A percentile compares a stretch with the other conserved stretches of the same genome.
These are phyloP conservation scores for Drosophila quadrilineata DNA, from an alignment of 1,140 invertebrate genomes.

Conservation along the genomic window DNA sequence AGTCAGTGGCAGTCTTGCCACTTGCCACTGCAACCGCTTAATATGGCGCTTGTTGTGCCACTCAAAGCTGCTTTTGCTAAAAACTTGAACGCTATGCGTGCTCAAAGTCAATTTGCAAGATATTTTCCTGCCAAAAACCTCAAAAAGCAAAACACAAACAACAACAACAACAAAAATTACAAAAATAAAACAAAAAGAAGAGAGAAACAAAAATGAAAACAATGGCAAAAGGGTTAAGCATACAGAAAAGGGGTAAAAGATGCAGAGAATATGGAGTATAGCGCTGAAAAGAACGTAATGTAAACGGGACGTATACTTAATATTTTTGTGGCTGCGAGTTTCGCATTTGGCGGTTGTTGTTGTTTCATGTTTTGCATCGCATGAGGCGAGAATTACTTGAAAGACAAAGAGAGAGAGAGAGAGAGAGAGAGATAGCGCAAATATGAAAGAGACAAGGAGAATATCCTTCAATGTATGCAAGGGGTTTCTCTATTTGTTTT, in stretches of 20 bases:
- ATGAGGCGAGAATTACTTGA: neutral
- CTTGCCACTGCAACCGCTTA: slow-evolving; percentile 6
- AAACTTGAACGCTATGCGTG: slow-evolving; percentile 59
- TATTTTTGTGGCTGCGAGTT: slow-evolving; percentile 28
- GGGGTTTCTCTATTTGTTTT: slow-evolving; percentile 41
- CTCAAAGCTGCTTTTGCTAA: neutral
- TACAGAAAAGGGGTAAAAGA: no score
- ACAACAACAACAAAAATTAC: no score
- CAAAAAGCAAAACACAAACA: slow-evolving; percentile 31
- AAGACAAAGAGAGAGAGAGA: neutral
- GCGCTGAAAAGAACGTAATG: slow-evolving; percentile 17
- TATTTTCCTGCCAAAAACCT: slow-evolving; percentile 48
- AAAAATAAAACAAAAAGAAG: no score
- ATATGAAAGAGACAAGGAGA: neutral
- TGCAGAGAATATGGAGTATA: no score
- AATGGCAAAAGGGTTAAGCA: no score
- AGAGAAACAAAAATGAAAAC: no score
- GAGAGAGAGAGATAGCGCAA: no score
- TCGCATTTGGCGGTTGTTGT: slow-evolving; percentile 1
- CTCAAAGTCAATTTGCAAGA: slow-evolving; percentile 68
- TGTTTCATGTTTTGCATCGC: slow-evolving; percentile 10
- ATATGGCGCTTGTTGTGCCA: slow-evolving; percentile 7
- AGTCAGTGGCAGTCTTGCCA: neutral
- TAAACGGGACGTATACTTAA: slow-evolving; percentile 60
- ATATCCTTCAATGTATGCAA: slow-evolving; percentile 29